Conservation (phyloP, 2,797 vertebrate species). For the Acomys russatus region DNA sequence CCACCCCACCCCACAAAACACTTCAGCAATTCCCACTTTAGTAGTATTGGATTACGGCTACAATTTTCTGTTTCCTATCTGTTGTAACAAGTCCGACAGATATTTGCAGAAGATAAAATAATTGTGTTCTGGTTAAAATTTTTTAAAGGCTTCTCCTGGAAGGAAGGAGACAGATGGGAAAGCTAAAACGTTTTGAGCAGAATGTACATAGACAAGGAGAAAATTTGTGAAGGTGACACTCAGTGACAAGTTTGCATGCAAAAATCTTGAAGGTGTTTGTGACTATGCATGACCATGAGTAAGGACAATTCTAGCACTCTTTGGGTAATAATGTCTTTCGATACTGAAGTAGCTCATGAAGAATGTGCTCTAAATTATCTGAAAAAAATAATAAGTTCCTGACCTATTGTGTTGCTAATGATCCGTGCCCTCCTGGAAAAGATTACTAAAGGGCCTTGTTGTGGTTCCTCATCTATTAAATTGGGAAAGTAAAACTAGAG, state of each 20-base stretch:
- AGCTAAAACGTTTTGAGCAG: not conserved
- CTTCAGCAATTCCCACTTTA: not conserved
- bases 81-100: not conserved
- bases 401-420: slow-evolving; percentile 23
- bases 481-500: not conserved
- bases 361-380: slow-evolving; percentile 28
- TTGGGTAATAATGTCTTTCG: slow-evolving; percentile 23
- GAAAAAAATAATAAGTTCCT: not conserved
- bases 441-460: not conserved
- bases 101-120: not conserved
- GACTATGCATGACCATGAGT: not conserved
- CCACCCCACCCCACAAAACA: not conserved
- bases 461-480: slow-evolving; percentile 36
- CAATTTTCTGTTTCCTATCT: slow-evolving; percentile 24
- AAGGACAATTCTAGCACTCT: not conserved
- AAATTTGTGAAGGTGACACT: slow-evolving; percentile 53
- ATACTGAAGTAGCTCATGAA: slow-evolving; percentile 37
- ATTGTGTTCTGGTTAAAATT: not conserved
- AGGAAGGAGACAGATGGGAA: slow-evolving; percentile 2
- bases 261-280: slow-evolving; percentile 59
- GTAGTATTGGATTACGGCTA: not conserved
- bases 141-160: slow-evolving; percentile 24
- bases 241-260: slow-evolving; percentile 50
- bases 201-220: slow-evolving; percentile 37
- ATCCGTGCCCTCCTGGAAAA: not conserved